A percentile compares a stretch with the other conserved stretches of the same genome.
These are phyloP conservation scores for Himalopsyche anomala DNA, from an alignment of 2,888 invertebrate genomes.

Conservation along the genomic window DNA sequence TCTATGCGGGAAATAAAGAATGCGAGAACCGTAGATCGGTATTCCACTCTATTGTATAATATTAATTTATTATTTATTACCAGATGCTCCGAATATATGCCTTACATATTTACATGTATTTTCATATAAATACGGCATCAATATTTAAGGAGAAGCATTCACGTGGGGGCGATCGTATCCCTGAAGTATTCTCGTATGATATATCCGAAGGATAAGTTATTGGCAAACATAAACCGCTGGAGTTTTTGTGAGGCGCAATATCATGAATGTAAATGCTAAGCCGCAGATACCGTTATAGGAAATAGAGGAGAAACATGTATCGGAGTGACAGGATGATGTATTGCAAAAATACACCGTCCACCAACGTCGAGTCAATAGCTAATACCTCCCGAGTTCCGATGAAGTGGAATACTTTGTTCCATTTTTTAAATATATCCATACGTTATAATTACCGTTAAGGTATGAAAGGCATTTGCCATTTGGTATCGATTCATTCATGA, in stretches of 20 bases:
- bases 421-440: not conserved
- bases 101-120: not conserved
- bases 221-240: conserved; percentile 48
- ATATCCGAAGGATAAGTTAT: conserved; percentile 37
- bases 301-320: conserved; percentile 49
- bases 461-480: not conserved
- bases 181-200: conserved; percentile 24
- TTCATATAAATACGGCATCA: not conserved
- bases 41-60: too few relatives aligned
- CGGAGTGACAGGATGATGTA: conserved; percentile 59
- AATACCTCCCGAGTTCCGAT: conserved; percentile 36
- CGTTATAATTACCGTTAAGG: not conserved
- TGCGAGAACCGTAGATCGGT: too few relatives aligned
- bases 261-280: conserved; percentile 61
- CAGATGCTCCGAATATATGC: too few relatives aligned
- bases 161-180: not conserved
- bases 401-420: conserved; percentile 35
- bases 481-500: not conserved
- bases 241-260: conserved; percentile 41
- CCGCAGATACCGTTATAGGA: conserved; percentile 49
- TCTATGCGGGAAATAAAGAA: too few relatives aligned
- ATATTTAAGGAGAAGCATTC: not conserved
- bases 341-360: conserved; percentile 51
- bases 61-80: too few relatives aligned
- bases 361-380: conserved; percentile 21